Evolutionary conservation across 2,888 invertebrate genomes (phyloP), one percentile per base, ranked within the genome.

Genomic region (Lamellibrachia columna): DNA sequence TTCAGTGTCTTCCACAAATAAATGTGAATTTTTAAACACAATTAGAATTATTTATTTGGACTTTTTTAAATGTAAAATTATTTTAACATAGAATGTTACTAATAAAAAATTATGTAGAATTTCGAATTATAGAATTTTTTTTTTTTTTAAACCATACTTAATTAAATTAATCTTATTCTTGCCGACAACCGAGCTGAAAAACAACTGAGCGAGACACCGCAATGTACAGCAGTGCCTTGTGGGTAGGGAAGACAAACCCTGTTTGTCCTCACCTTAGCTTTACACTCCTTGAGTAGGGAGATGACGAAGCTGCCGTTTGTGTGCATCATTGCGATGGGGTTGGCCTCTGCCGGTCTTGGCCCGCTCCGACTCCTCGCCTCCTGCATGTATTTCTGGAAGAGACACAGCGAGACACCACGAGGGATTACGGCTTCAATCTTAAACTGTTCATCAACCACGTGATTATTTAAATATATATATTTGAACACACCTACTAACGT

Each of bases 251-350:
- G 75, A 15, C n/a, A 6, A 75, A 75, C 28, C 6, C 40, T 15
- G 53, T 28, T 91, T 22, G 22, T 55, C 40, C 93, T 90, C 94
- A 96, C 96, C 96, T 96, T 97, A 52, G 96, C 96, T 95, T 97
- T 97, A 92, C 96, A 97, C 95, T 97, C 99, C 97, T 99, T 99
- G 92, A 99, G 97, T 95, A 99, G 97, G 96, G 99, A 98, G 96
- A 99, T 99, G 92, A 99, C 99, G 97, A 99, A 99, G 53, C 98
- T 98, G 98, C 99, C 98, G 97, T 99, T 99, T 75, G 99, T 99
- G 96, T 99, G 99, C 22, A 99, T 99, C 95, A 99, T 98, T 90
- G 98, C 97, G 0, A 99, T 98, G 0, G 99, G 98, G 94, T 97
- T 96, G 95, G 97, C 96, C 93, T 97, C 97, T 3, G 96, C 95